Evolutionary conservation across 64 coral and sea anemone genomes (phyloP).

Genomic region (Catalaphyllia jardinei): DNA sequence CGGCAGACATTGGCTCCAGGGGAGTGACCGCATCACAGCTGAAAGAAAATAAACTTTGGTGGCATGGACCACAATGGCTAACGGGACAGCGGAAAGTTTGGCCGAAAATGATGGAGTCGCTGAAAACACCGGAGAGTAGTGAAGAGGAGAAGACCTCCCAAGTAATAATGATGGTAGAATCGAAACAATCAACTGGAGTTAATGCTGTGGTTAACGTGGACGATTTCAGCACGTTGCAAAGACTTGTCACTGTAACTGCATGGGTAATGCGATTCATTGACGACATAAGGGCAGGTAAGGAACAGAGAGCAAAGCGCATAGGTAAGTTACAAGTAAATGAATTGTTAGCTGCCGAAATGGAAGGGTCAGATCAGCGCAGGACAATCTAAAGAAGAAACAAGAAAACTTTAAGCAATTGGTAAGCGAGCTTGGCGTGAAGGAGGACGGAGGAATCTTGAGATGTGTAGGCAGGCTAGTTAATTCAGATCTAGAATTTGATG

Average conservation of each 20-base stretch:
- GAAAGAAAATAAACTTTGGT: constrained; percentile 23
- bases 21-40: constrained; percentile 18
- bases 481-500: constrained; percentile 38
- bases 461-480: constrained; percentile 49
- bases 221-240: constrained; percentile 6
- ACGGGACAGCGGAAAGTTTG: not conserved
- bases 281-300: not conserved
- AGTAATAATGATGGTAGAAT: not conserved
- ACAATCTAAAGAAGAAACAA: not conserved
- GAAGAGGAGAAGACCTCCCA: constrained; percentile 31
- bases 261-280: constrained; percentile 34
- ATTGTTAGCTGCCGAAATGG: not conserved
- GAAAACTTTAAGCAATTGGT: constrained; percentile 14
- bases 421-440: constrained; percentile 14
- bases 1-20: constrained; percentile 39
- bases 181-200: not conserved
- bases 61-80: constrained; percentile 28
- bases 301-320: not conserved
- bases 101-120: not conserved
- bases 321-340: constrained; percentile 24
- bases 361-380: constrained; percentile 3
- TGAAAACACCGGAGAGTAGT: constrained; percentile 9
- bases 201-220: not conserved
- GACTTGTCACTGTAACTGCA: constrained; percentile 36
- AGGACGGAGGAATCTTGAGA: not conserved